Evolutionary conservation across 2,888 invertebrate species (phyloP).

Genomic region (Nephrotoma appendiculata): DNA sequence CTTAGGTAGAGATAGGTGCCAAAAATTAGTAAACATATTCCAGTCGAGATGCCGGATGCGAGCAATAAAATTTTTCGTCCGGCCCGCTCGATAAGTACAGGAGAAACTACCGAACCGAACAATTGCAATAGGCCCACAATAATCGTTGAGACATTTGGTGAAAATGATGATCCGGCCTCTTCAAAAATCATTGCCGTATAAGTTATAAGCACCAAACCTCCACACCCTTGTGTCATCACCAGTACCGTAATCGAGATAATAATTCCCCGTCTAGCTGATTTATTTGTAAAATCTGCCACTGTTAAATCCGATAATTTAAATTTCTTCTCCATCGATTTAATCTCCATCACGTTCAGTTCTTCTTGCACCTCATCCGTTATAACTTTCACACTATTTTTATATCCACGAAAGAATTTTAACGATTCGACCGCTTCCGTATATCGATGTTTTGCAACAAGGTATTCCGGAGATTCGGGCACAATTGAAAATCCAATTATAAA

Average conservation of each 20-base stretch:
- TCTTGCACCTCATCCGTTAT: background rate
- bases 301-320: background rate
- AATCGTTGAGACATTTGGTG: constrained; percentile 24
- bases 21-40: constrained; percentile 19
- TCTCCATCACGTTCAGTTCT: background rate
- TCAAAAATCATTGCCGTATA: constrained; percentile 28
- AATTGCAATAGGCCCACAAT: constrained; percentile 27
- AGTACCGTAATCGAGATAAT: constrained; percentile 23
- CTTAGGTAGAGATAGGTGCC: constrained; percentile 20
- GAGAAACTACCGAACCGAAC: constrained; percentile 25
- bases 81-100: constrained; percentile 12
- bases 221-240: constrained; percentile 24
- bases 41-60: constrained; percentile 14
- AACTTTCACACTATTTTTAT: background rate
- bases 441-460: background rate
- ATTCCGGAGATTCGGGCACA: constrained; percentile 1
- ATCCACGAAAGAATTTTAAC: constrained; percentile 1
- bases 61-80: constrained; percentile 11
- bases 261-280: constrained; percentile 21
- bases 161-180: constrained; percentile 24
- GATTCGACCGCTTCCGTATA: background rate
- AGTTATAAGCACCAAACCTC: constrained; percentile 28
- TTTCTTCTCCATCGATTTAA: background rate
- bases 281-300: constrained; percentile 11
- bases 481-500: background rate